Evolutionary conservation across 2,888 invertebrate species (phyloP), one percentile per base, ranked within the genome.

Genomic region (Exephanes ischioxanthus): DNA sequence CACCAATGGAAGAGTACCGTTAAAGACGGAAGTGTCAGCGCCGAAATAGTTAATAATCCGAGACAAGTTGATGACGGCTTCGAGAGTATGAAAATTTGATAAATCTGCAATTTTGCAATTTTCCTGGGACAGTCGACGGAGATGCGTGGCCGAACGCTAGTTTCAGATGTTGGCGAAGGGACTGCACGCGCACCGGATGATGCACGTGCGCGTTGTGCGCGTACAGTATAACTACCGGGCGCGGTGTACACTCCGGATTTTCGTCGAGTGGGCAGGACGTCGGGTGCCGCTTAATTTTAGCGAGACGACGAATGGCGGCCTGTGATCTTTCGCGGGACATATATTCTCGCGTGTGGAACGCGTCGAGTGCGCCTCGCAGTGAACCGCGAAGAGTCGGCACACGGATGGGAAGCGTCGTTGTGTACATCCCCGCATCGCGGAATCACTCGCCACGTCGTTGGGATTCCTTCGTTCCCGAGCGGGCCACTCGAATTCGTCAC

Each of bases 231-330:
- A 33, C 48, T 58, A 51, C 45, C 33, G 33, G 16, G 5, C n/a
- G 61, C 63, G 61, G 55, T 51, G 33, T 22, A 61, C 19, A 45
- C 48, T 33, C 6, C 2, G 30, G 48, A 45, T 30, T 26, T 61
- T 4, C 73, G 85, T 67, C 87, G 85, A 87, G 85, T 84, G 87
- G 88, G 87, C 83, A 84, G 66, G 78, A 81, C 83, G 86, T 66
- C 77, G 71, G 71, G 88, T 87, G 89, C 80, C 88, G 89, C 90
- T 91, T 92, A 92, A 92, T 92, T 92, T 92, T 92, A 92, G 92
- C 90, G 88, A 86, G 88, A 90, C 91, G 89, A 91, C 91, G 90
- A 90, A 91, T 90, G 89, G 90, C 89, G 91, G 90, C 88, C 90
- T 92, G 87, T 92, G 92, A 92, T 92, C 92, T 90, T 70, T 81